Conservation (phyloP, 2,888 invertebrate species). For the Odontocerum albicorne region DNA sequence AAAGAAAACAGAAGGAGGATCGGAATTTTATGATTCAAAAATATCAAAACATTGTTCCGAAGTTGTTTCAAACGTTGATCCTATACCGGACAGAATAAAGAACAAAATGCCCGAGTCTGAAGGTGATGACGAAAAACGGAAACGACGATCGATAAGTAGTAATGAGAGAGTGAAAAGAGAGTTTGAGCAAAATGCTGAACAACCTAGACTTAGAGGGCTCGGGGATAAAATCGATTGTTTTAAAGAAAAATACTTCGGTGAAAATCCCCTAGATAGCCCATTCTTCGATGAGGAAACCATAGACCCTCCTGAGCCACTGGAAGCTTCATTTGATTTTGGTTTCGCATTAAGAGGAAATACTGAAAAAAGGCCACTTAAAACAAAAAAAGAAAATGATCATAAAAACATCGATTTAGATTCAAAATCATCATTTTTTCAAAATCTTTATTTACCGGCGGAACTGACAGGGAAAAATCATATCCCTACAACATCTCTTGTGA, state of each 20-base stretch:
- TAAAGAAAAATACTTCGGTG: constrained; percentile 73
- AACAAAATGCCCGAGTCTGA: constrained; percentile 41
- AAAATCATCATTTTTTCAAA: too few species aligned
- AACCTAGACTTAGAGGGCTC: constrained; percentile 61
- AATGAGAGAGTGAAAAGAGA: constrained; percentile 39
- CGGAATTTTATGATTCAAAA: constrained; percentile 72
- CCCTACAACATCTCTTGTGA: too few species aligned
- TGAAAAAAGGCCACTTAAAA: too few species aligned
- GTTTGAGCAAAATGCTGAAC: constrained; percentile 44
- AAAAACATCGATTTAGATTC: too few species aligned
- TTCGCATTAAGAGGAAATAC: too few species aligned
- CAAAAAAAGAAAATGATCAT: too few species aligned
- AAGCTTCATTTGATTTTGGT: constrained; percentile 18
- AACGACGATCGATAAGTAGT: constrained; percentile 22
- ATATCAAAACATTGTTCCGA: constrained; percentile 55
- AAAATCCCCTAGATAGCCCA: constrained; percentile 74
- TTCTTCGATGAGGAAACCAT: constrained; percentile 64
- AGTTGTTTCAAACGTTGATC: constrained; percentile 57
- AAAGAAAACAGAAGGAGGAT: constrained; percentile 63
- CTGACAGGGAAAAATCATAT: too few species aligned
- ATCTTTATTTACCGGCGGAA: too few species aligned
- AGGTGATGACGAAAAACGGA: constrained; percentile 39
- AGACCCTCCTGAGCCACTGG: constrained; percentile 51
- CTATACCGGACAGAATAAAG: constrained; percentile 53
- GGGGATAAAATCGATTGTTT: constrained; percentile 76